Percentiles rank a stretch among this genome's conserved stretches.
phyloP scores from a whole-genome alignment of 2,113 vertebrate species.

The Rhinogobius similis region DNA sequence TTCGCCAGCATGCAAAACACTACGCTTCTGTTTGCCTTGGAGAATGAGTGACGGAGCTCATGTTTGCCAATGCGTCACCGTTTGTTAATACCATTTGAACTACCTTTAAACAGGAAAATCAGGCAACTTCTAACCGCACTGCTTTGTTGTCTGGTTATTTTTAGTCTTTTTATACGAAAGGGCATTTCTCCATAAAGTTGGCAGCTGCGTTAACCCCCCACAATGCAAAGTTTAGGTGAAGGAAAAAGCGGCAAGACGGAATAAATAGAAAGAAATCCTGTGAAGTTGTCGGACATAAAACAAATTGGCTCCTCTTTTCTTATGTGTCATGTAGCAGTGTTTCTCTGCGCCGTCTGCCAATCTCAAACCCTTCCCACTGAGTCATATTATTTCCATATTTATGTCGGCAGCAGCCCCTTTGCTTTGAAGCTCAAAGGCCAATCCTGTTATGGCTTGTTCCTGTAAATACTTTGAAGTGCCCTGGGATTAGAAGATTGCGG shows the following conservation, averaged over 20 bases:
- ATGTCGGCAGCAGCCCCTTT: conserved; percentile 53
- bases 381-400: conserved; percentile 73
- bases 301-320: conserved; percentile 39
- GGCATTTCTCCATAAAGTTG: conserved; percentile 29
- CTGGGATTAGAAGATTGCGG: conserved; percentile 68
- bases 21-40: conserved; percentile 31
- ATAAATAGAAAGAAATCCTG: conserved; percentile 4
- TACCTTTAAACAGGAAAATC: conserved; percentile 36
- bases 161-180: conserved; percentile 33
- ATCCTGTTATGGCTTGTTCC: conserved; percentile 72
- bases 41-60: conserved; percentile 24
- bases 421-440: conserved; percentile 69
- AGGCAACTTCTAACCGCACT: conserved; percentile 23
- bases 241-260: not conserved
- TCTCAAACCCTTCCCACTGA: conserved; percentile 66
- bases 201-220: conserved; percentile 19
- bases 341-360: conserved; percentile 36
- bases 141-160: conserved; percentile 38
- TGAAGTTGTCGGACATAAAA: conserved; percentile 42
- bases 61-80: conserved; percentile 36
- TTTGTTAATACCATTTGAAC: conserved; percentile 38
- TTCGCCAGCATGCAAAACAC: conserved; percentile 24
- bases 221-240: conserved; percentile 25
- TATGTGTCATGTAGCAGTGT: conserved; percentile 22
- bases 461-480: conserved; percentile 74